Evolutionary conservation across 2,113 vertebrate species (phyloP), one percentile per base, ranked within the genome.

Genomic region (Apteryx mantelli): DNA sequence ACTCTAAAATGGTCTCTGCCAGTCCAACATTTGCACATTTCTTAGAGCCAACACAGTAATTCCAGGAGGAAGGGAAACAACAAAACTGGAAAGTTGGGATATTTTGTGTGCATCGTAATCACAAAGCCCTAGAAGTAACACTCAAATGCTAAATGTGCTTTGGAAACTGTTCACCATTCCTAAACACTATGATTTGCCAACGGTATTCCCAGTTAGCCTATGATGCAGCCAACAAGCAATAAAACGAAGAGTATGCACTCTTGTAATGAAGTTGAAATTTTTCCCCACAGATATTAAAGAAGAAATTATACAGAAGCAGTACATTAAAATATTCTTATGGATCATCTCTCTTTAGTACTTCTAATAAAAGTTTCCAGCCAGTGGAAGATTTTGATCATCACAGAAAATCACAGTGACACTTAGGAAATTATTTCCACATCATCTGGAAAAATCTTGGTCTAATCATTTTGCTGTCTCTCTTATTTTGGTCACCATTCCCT

Each of bases 361-460:
- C 34, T 87, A 89, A 93, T 91, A 92, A 91, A 91, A 93, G 4
- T 22, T 89, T 93, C 79, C 20, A 84, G 56, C 7, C 61, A 87
- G 21, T 79, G 53, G 46, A 96, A 91, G 52, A 85, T 82, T 93
- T 94, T 91, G 42, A 87, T 69, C 48, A 79, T 61, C 77, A 79
- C 2, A 65, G 71, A 87, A 86, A 93, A 82, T 71, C 14, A 61
- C 69, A 82, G 19, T 34, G 80, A 71, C 61, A 36, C 28, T 88
- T 76, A 44, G 13, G 36, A 91, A 86, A 79, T 87, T 61, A 60
- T 92, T 92, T 91, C 21, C 8, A 5, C 52, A 65, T 82, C 46
- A 64, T 79, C 52, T 65, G 25, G 9, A 91, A 94, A 91, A 60
- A 14, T 69, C 46, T 34, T 60, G 7, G 11, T 61, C 78, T 56